Percentiles rank a stretch among this genome's conserved stretches.
These are phyloP conservation scores for Spermophilus dauricus DNA, from an alignment of 2,113 vertebrate species.

Conservation along the genomic window DNA sequence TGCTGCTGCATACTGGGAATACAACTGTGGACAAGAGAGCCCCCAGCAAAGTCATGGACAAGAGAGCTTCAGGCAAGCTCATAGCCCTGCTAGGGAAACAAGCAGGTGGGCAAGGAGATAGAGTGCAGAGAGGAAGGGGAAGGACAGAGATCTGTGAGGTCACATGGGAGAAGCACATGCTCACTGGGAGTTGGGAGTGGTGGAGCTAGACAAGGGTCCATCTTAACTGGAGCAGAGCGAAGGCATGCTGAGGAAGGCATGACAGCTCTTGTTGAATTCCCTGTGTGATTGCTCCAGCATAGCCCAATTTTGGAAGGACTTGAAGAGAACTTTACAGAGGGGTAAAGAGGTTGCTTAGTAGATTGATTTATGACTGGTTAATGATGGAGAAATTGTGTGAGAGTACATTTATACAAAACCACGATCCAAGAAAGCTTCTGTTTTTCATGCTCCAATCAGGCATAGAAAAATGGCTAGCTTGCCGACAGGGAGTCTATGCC, in stretches of 20 bases:
- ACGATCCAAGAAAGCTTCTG: constrained; percentile 41
- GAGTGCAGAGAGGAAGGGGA: not conserved
- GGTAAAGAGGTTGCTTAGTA: not conserved
- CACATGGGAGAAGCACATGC: no score
- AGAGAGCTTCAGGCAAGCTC: not conserved
- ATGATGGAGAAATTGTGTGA: constrained; percentile 42
- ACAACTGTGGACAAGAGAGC: not conserved
- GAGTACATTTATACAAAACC: not conserved
- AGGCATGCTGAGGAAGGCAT: rapidly evolving
- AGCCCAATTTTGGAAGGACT: not conserved
- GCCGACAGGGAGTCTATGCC: not conserved
- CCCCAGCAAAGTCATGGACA: not conserved
- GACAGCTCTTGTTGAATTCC: not conserved
- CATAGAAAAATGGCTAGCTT: constrained; percentile 54
- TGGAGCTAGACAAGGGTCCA: not conserved
- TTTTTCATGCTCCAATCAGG: constrained; percentile 44
- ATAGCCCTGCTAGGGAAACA: not conserved
- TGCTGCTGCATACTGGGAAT: not conserved
- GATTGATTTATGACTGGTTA: constrained; percentile 56
- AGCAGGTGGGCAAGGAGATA: not conserved
- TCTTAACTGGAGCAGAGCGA: not conserved
- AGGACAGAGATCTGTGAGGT: not conserved
- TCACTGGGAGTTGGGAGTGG: not conserved
- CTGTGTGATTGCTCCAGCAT: not conserved
- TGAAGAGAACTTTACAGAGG: not conserved